Conservation (phyloP, 2,113 vertebrate species). For the Theristicus caerulescens region DNA sequence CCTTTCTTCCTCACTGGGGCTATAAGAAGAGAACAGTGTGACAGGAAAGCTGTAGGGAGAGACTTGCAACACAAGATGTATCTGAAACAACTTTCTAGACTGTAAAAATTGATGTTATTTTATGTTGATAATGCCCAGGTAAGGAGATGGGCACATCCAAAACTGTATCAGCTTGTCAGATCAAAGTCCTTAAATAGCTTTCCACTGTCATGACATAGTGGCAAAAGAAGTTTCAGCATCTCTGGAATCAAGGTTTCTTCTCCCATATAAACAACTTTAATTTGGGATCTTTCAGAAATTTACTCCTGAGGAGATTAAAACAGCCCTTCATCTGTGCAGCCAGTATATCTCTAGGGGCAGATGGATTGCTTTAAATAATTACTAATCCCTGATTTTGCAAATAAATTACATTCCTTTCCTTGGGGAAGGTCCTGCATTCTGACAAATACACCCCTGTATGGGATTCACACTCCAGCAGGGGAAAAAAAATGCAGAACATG, state of each 20-base stretch:
- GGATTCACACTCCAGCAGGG: background rate
- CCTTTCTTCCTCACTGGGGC: background rate
- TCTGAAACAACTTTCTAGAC: background rate
- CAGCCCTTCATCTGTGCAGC: background rate
- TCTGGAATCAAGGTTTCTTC: background rate
- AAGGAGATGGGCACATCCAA: background rate
- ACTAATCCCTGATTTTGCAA: background rate
- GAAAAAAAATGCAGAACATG: background rate
- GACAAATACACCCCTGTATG: background rate
- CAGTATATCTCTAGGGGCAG: background rate
- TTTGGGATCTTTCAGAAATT: background rate
- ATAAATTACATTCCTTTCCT: background rate
- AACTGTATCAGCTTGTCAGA: background rate
- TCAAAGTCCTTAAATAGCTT: background rate
- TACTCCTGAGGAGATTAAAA: background rate
- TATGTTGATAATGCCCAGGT: background rate
- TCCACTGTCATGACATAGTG: background rate
- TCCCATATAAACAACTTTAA: background rate
- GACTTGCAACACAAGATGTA: background rate
- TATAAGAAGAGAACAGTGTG: background rate
- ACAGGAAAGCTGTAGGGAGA: background rate
- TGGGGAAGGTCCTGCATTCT: background rate
- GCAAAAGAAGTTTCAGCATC: background rate
- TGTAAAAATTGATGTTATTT: background rate
- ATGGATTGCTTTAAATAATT: slow-evolving; percentile 25